Conservation (phyloP, 1,140 invertebrate species). For the Pseudachorutes palmiensis region DNA sequence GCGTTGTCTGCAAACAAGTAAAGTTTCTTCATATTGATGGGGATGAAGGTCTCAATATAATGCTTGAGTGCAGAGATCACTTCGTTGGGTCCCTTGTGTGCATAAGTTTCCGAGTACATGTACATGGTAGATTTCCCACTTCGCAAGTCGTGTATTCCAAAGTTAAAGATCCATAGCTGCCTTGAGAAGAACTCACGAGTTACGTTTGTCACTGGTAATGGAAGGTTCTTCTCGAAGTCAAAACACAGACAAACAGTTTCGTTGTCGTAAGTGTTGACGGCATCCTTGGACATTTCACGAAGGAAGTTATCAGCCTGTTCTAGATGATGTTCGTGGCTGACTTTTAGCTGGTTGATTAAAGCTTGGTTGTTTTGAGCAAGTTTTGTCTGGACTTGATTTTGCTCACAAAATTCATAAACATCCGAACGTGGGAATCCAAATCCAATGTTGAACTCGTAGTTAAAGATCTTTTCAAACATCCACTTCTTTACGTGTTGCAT, state of each 20-base stretch:
- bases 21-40: not conserved
- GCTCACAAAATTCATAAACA: conserved; percentile 8
- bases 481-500: not conserved
- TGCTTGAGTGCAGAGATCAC: not conserved
- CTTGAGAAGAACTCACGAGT: conserved; percentile 1
- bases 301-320: not conserved
- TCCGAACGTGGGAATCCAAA: conserved; percentile 10
- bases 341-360: not conserved
- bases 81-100: conserved; percentile 12
- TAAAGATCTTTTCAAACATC: conserved; percentile 14
- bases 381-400: not conserved
- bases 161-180: conserved; percentile 14
- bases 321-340: conserved; percentile 6
- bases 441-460: conserved; percentile 16
- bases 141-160: not conserved
- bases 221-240: conserved; percentile 18
- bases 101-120: conserved; percentile 7
- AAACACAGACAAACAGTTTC: not conserved
- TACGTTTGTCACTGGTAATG: conserved; percentile 8
- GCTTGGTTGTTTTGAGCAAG: not conserved
- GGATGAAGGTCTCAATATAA: not conserved
- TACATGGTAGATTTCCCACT: not conserved
- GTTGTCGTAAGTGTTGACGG: not conserved
- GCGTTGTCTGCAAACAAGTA: conserved; percentile 18
- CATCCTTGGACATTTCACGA: not conserved